Conservation (phyloP, 2,113 vertebrate species). For the Phalacrocorax brasilianus region DNA sequence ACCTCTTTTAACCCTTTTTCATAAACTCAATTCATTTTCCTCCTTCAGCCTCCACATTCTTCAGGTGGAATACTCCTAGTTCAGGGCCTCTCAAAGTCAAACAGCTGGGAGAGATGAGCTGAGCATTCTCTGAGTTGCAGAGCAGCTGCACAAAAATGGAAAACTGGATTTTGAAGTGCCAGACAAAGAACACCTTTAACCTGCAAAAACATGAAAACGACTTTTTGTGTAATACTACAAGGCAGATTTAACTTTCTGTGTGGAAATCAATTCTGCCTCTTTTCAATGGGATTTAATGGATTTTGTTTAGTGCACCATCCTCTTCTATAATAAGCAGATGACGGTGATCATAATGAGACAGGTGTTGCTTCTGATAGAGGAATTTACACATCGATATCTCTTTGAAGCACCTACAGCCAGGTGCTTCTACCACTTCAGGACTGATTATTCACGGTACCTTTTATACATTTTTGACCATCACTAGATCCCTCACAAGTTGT, state of each 20-base stretch:
- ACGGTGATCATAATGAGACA: not conserved
- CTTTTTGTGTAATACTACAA: not conserved
- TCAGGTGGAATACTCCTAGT: not conserved
- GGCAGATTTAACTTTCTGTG: not conserved
- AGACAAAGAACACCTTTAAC: not conserved
- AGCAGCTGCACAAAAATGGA: not conserved
- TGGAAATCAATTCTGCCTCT: not conserved
- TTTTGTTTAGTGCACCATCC: not conserved
- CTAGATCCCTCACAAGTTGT: not conserved
- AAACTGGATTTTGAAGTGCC: not conserved
- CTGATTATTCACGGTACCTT: not conserved
- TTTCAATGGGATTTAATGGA: not conserved
- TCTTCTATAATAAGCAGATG: not conserved
- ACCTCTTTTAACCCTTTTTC: not conserved
- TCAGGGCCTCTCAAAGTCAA: conserved; percentile 30
- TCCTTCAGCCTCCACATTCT: not conserved
- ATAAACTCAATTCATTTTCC: not conserved
- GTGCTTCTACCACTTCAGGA: not conserved
- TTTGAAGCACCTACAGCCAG: not conserved
- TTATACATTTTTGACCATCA: not conserved
- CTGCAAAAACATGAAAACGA: not conserved
- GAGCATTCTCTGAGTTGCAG: not conserved
- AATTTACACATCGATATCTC: not conserved
- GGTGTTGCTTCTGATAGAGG: not conserved
- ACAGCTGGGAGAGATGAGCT: not conserved